phyloP scores from a whole-genome alignment of 2,888 invertebrate genomes.

The Dascillus cervinus region DNA sequence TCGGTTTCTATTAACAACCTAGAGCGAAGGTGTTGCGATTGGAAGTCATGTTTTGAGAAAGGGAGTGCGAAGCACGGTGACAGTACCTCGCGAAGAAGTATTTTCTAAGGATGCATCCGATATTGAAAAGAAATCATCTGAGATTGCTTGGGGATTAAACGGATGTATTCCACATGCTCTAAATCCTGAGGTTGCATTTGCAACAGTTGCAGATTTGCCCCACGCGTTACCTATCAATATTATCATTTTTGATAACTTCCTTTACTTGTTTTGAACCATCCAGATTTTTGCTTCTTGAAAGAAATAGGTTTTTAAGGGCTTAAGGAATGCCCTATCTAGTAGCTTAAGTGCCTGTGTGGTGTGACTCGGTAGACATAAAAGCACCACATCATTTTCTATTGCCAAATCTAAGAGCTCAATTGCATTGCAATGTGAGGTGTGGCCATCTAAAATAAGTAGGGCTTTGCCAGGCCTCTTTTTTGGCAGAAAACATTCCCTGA shows the following conservation, averaged over 20 bases:
- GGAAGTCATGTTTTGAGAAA: too few relatives aligned
- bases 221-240: conserved; percentile 10
- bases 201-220: conserved; percentile 11
- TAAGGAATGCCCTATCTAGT: conserved; percentile 12
- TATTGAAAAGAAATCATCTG: too few relatives aligned
- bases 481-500: conserved; percentile 5
- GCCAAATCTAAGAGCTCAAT: conserved; percentile 17
- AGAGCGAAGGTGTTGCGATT: too few relatives aligned
- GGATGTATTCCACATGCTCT: conserved; percentile 9
- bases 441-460: conserved; percentile 2
- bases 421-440: conserved; percentile 10
- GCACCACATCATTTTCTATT: conserved; percentile 4
- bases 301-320: too few relatives aligned
- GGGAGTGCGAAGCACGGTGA: too few relatives aligned
- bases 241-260: too few relatives aligned
- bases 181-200: conserved; percentile 13
- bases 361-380: conserved; percentile 1
- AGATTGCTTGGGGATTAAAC: conserved; percentile 9
- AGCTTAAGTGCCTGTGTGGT: conserved; percentile 17
- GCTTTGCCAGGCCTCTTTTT: conserved; percentile 2
- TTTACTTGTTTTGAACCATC: too few relatives aligned
- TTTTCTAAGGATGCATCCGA: too few relatives aligned
- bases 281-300: conserved; percentile 5
- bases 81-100: too few relatives aligned
- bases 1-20: too few relatives aligned